These are phyloP conservation scores for Cydia pomonella DNA, from an alignment of 1,140 invertebrate genomes.

Conservation along the genomic window DNA sequence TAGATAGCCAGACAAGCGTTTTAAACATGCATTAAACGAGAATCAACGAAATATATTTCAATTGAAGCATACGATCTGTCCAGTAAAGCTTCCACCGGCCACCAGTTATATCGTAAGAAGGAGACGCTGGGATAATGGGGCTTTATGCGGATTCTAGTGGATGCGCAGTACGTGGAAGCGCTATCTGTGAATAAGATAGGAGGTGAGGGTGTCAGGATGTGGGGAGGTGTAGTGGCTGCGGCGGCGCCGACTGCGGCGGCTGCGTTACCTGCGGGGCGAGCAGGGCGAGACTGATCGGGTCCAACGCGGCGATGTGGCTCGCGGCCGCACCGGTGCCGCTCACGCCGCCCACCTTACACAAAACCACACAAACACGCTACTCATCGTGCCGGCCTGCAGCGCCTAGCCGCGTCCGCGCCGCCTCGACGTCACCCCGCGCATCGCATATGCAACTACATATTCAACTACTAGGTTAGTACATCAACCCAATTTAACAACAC, in stretches of 20 bases:
- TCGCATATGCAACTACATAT: slow-evolving; percentile 43
- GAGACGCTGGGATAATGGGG: slow-evolving; percentile 27
- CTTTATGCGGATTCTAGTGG: slow-evolving; percentile 27
- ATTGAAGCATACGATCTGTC: slow-evolving; percentile 61
- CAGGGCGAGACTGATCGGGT: slow-evolving; percentile 76
- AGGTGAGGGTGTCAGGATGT: slow-evolving; percentile 39
- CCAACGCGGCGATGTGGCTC: slow-evolving; percentile 72
- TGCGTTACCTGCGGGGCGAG: slow-evolving; percentile 75
- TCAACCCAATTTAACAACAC: slow-evolving; percentile 42
- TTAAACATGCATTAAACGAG: slow-evolving; percentile 62
- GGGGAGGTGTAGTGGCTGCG: slow-evolving; percentile 49
- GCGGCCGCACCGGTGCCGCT: slow-evolving; percentile 74
- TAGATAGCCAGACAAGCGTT: slow-evolving; percentile 63
- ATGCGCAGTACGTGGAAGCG: slow-evolving; percentile 28
- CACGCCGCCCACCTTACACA: slow-evolving; percentile 80
- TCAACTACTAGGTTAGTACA: slow-evolving; percentile 41
- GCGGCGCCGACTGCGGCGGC: slow-evolving; percentile 44
- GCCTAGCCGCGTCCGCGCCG: slow-evolving; percentile 41
- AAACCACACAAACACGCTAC: slow-evolving; percentile 80
- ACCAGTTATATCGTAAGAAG: slow-evolving; percentile 43
- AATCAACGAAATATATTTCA: slow-evolving; percentile 53
- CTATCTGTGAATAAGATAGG: slow-evolving; percentile 37
- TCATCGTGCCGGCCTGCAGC: slow-evolving; percentile 66
- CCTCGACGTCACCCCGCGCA: slow-evolving; percentile 53
- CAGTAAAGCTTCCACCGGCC: slow-evolving; percentile 64